Conservation (phyloP, 2,797 vertebrate species). For the Chelonia mydas region DNA sequence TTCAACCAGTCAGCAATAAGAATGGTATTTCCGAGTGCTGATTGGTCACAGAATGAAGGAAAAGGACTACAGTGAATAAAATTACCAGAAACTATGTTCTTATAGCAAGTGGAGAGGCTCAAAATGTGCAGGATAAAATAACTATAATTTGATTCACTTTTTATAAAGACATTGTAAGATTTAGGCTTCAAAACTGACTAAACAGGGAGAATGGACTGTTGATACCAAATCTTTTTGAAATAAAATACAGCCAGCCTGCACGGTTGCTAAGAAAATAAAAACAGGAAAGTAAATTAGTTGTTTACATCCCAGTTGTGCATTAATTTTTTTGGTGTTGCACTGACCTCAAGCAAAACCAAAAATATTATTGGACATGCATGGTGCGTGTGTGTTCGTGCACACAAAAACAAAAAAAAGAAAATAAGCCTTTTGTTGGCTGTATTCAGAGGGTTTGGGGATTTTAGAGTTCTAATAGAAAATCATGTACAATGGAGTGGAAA, state of each 20-base stretch:
- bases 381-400: neutral
- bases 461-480: neutral
- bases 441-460: neutral
- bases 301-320: neutral
- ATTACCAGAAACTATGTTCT: neutral
- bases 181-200: neutral
- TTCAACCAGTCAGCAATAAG: slow-evolving; percentile 10
- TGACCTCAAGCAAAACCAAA: neutral
- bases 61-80: neutral
- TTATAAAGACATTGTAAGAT: neutral
- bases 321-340: neutral
- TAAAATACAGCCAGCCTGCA: neutral
- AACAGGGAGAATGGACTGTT: neutral
- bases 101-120: neutral
- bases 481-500: neutral
- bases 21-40: neutral
- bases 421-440: neutral
- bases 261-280: neutral
- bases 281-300: neutral
- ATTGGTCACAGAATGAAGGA: neutral
- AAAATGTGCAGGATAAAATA: neutral
- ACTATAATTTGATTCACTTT: neutral
- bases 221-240: neutral
- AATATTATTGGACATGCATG: neutral
- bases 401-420: neutral